Percentiles rank a stretch among this genome's conserved stretches.
Conservation (phyloP, 2,113 vertebrate genomes). For the Dicentrarchus labrax region DNA sequence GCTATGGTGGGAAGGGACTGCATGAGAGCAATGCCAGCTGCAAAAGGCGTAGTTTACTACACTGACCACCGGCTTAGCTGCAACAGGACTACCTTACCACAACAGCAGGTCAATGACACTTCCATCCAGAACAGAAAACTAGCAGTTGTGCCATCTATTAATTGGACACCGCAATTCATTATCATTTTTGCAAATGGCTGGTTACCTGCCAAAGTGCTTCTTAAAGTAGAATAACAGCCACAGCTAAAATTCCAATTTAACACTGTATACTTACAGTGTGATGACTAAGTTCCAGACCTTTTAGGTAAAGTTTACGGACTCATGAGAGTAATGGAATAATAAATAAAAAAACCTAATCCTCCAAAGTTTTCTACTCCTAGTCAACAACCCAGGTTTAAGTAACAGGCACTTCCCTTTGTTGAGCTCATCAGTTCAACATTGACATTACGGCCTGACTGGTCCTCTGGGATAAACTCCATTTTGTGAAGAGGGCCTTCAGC, state of each 20-base stretch:
- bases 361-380: background rate
- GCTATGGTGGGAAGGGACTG: background rate
- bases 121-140: background rate
- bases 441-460: conserved; percentile 1
- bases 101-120: conserved; percentile 8
- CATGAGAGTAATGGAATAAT: background rate
- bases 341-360: background rate
- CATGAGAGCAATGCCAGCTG: conserved; percentile 52
- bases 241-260: background rate
- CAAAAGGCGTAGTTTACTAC: background rate
- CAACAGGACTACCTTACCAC: background rate
- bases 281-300: background rate
- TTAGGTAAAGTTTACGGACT: background rate
- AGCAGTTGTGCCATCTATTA: background rate
- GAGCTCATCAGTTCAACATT: background rate
- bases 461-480: conserved; percentile 31
- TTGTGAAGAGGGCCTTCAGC: conserved; percentile 27
- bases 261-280: background rate
- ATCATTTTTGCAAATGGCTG: background rate
- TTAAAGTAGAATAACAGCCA: background rate
- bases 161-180: background rate
- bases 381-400: background rate
- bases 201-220: background rate
- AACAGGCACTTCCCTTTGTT: background rate
- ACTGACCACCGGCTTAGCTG: background rate